Conservation (phyloP, 2,113 vertebrate genomes). For the Vireo altiloquus region DNA sequence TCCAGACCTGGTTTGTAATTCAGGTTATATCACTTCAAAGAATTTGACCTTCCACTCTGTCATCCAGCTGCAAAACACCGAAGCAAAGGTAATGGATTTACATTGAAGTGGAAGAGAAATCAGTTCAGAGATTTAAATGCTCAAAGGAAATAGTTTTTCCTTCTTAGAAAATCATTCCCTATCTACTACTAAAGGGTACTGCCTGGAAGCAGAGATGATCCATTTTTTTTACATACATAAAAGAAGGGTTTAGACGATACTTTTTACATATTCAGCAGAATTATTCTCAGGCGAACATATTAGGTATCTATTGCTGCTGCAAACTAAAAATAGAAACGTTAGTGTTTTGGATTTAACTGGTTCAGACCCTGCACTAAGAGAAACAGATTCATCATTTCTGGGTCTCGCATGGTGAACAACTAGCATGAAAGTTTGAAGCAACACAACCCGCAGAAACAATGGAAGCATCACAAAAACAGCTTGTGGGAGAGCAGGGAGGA, state of each 20-base stretch:
- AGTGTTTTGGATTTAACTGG: neutral
- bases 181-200: neutral
- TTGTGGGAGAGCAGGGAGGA: neutral
- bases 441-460: neutral
- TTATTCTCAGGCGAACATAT: neutral
- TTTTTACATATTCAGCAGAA: neutral
- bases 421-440: neutral
- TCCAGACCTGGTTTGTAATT: slow-evolving; percentile 17
- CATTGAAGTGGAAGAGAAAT: neutral
- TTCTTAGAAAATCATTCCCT: neutral
- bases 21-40: slow-evolving; percentile 51
- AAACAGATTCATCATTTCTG: neutral
- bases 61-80: neutral
- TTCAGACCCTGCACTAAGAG: neutral
- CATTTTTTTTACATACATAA: neutral
- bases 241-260: neutral
- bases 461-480: neutral
- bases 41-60: slow-evolving; percentile 12
- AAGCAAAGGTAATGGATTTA: slow-evolving; percentile 2
- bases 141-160: slow-evolving; percentile 12
- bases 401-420: neutral
- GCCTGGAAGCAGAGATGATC: neutral
- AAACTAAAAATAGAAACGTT: neutral
- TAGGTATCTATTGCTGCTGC: neutral
- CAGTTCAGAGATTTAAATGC: neutral